Conservation (phyloP, 64 coral and sea anemone species). For the Pocillopora damicornis region DNA sequence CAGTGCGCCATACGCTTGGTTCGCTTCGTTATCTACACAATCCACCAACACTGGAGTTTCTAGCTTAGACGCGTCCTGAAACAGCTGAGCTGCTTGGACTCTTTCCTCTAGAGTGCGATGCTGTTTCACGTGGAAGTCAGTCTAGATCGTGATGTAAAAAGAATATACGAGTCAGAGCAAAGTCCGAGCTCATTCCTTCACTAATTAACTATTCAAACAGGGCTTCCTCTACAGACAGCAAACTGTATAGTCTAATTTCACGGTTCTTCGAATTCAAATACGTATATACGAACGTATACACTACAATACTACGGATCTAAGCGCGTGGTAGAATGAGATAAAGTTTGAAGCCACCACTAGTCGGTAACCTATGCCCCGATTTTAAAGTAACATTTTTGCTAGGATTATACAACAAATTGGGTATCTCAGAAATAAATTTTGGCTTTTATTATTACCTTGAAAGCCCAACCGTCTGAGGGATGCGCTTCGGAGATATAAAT, state of each 20-base stretch:
- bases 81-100: constrained; percentile 46
- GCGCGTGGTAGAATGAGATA: not conserved
- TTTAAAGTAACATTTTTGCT: not conserved
- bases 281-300: not conserved
- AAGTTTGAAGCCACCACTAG: not conserved
- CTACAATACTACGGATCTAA: not conserved
- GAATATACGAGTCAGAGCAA: not conserved
- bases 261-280: not conserved
- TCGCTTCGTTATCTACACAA: constrained; percentile 61
- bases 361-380: not conserved
- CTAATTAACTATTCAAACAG: not conserved
- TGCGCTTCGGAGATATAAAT: constrained; percentile 86
- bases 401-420: not conserved
- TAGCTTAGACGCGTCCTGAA: constrained; percentile 35
- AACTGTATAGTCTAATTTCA: constrained; percentile 9
- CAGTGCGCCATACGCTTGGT: constrained; percentile 57
- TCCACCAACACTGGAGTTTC: constrained; percentile 50
- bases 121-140: constrained; percentile 34
- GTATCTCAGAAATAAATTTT: not conserved
- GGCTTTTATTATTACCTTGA: constrained; percentile 59
- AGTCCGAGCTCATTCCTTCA: not conserved
- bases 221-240: not conserved
- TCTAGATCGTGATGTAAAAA: constrained; percentile 27
- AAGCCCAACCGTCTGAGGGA: constrained; percentile 75
- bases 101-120: constrained; percentile 67